Conservation (phyloP, 2,113 vertebrate species). For the Albula glossodonta region DNA sequence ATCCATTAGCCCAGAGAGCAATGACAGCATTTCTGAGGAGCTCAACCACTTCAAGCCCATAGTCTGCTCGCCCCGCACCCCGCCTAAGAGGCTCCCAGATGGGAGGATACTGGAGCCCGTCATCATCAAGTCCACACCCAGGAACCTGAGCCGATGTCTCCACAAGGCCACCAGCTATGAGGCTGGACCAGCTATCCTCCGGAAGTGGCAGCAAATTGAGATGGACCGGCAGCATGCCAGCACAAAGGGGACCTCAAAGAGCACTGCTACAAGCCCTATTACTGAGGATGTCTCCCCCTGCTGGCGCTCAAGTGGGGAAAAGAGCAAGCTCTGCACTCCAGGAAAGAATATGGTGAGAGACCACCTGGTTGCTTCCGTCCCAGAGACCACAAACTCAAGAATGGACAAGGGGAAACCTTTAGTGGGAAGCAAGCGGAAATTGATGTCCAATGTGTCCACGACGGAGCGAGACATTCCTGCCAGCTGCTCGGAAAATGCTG, state of each 20-base stretch:
- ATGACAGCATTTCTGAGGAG: slow-evolving; percentile 97
- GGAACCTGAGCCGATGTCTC: slow-evolving; percentile 83
- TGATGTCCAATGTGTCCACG: too few species aligned
- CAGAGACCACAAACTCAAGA: not conserved
- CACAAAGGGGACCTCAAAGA: slow-evolving; percentile 82
- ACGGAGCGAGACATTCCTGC: too few species aligned
- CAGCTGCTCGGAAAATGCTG: too few species aligned
- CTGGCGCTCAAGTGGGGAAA: slow-evolving; percentile 26
- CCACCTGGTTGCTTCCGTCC: not conserved
- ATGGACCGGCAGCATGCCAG: slow-evolving; percentile 79
- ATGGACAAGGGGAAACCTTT: slow-evolving; percentile 26
- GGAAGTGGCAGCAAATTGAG: slow-evolving; percentile 93
- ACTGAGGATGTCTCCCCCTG: slow-evolving; percentile 43
- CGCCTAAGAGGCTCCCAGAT: slow-evolving; percentile 88
- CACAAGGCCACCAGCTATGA: slow-evolving; percentile 88
- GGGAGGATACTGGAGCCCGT: slow-evolving; percentile 83
- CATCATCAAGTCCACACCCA: slow-evolving; percentile 91
- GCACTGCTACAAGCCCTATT: slow-evolving; percentile 78
- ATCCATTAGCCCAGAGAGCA: slow-evolving; percentile 93
- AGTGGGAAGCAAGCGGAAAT: too few species aligned
- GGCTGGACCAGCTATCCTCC: slow-evolving; percentile 85
- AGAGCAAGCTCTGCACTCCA: slow-evolving; percentile 7
- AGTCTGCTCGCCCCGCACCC: slow-evolving; percentile 93
- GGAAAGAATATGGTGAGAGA: not conserved
- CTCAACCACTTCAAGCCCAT: slow-evolving; percentile 98